phyloP scores from a whole-genome alignment of 2,888 invertebrate genomes.

The Brachyptera putata region DNA sequence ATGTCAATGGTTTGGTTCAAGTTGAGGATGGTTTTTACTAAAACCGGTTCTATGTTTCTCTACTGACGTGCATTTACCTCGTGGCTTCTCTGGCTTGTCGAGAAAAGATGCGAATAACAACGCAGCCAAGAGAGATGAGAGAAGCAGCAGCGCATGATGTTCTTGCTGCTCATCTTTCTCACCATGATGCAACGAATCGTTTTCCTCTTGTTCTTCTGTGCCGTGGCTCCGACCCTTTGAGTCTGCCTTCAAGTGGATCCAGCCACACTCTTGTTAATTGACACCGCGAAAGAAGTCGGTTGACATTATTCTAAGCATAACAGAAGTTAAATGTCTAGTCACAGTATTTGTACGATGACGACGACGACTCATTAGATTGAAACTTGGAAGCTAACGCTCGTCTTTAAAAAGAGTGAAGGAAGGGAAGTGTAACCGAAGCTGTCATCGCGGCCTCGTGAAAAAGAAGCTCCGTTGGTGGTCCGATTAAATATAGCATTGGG shows the following conservation, averaged over 20 bases:
- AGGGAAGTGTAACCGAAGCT: background rate
- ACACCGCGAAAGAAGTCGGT: too few species aligned
- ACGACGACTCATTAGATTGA: background rate
- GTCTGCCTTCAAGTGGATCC: background rate
- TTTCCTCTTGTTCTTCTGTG: background rate
- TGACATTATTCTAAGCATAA: too few species aligned
- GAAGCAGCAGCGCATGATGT: background rate
- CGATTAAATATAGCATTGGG: slow-evolving; percentile 30
- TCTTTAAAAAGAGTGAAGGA: background rate
- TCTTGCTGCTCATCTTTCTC: slow-evolving; percentile 5
- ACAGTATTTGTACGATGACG: too few species aligned
- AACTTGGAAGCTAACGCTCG: background rate
- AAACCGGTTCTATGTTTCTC: background rate
- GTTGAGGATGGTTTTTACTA: slow-evolving; percentile 5
- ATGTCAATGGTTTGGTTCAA: background rate
- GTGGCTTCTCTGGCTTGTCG: background rate
- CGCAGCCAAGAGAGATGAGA: background rate
- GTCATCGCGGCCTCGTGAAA: slow-evolving; percentile 17
- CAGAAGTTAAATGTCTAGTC: too few species aligned
- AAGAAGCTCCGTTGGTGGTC: slow-evolving; percentile 24
- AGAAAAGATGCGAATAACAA: slow-evolving; percentile 4
- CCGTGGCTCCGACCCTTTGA: background rate
- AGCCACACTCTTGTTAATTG: background rate
- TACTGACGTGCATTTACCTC: slow-evolving; percentile 9
- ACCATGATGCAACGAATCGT: background rate